phyloP scores from a whole-genome alignment of 2,888 invertebrate species.

The Muschampia plurimacula region DNA sequence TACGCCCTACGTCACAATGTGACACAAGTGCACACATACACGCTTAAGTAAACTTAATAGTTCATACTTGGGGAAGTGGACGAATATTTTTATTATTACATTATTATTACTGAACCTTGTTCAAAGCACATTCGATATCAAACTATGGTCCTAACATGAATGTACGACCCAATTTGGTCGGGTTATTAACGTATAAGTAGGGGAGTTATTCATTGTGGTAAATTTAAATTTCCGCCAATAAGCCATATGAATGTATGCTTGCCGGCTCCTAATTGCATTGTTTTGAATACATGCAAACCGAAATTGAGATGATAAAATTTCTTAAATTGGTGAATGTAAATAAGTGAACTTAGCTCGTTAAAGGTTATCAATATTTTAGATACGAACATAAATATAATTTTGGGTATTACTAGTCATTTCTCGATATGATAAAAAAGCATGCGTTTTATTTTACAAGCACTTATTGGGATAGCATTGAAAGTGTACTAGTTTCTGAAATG shows the following conservation, averaged over 20 bases:
- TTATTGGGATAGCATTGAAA: background rate
- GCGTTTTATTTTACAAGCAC: background rate
- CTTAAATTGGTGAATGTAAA: too few relatives aligned
- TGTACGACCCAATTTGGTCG: slow-evolving; percentile 57
- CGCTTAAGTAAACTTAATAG: slow-evolving; percentile 14
- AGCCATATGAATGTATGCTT: slow-evolving; percentile 11
- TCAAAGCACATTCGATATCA: slow-evolving; percentile 43
- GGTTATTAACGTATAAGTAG: slow-evolving; percentile 54
- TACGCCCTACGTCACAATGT: slow-evolving; percentile 9
- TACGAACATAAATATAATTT: too few relatives aligned
- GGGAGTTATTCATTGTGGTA: slow-evolving; percentile 59
- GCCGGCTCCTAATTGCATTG: background rate
- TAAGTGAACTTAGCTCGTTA: too few relatives aligned
- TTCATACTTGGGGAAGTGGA: slow-evolving; percentile 40
- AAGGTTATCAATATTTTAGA: too few relatives aligned
- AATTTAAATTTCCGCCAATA: slow-evolving; percentile 55
- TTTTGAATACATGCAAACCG: background rate
- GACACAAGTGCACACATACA: slow-evolving; percentile 39
- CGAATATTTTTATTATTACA: slow-evolving; percentile 15
- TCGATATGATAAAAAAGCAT: too few relatives aligned
- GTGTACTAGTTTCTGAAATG: background rate
- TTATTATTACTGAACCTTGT: slow-evolving; percentile 48
- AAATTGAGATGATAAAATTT: background rate
- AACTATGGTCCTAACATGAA: slow-evolving; percentile 36
- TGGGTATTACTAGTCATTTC: too few relatives aligned